Percentiles rank a stretch among this genome's conserved stretches.
Conservation (phyloP, 2,888 invertebrate genomes). For the Magallana nippona region DNA sequence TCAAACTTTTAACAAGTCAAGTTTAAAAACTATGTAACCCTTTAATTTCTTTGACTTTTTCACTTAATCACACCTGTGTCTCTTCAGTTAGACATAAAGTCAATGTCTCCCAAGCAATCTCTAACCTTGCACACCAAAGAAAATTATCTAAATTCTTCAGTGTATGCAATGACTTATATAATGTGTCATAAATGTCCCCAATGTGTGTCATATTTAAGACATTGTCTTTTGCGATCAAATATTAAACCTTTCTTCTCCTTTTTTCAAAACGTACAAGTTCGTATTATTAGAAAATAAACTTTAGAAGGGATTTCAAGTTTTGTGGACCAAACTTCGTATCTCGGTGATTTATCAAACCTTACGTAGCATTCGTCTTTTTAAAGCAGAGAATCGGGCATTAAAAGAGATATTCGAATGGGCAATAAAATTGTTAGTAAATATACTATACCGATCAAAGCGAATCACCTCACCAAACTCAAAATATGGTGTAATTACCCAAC, state of each 20-base stretch:
- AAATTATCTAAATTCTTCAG: no score
- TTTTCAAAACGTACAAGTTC: background rate
- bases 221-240: background rate
- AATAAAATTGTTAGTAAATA: slow-evolving; percentile 32
- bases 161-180: no score
- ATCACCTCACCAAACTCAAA: background rate
- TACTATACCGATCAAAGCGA: background rate
- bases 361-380: background rate
- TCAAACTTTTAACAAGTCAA: no score
- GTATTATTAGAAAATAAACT: background rate
- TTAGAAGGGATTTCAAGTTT: slow-evolving; percentile 5
- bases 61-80: no score
- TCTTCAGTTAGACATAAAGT: no score
- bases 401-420: background rate
- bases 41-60: no score
- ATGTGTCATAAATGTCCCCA: no score
- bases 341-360: background rate
- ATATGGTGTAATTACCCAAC: background rate
- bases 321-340: slow-evolving; percentile 4
- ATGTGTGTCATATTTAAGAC: background rate
- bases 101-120: no score
- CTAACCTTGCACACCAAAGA: no score
- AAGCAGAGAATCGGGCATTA: background rate
- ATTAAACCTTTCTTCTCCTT: background rate
- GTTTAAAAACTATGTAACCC: no score